phyloP scores from a whole-genome alignment of 1,140 invertebrate species.

The Drusus annulatus region DNA sequence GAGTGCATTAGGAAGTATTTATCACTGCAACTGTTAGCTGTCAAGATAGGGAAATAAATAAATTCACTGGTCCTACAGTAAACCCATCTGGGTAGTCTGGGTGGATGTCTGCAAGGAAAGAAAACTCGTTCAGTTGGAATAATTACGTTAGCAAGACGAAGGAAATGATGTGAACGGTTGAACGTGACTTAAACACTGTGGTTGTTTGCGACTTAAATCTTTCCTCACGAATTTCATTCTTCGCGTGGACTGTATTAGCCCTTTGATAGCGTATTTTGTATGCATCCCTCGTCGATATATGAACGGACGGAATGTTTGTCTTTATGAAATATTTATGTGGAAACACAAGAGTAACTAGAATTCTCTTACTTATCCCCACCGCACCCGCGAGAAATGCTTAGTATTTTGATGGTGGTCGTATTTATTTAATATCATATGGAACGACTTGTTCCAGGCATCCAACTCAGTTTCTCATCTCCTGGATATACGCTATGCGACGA shows the following conservation, averaged over 20 bases:
- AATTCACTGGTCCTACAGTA: too few species aligned
- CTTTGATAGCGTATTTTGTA: background rate
- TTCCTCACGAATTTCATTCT: constrained; percentile 26
- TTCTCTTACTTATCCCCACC: too few species aligned
- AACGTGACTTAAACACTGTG: constrained; percentile 46
- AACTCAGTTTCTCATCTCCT: too few species aligned
- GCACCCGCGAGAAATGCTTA: too few species aligned
- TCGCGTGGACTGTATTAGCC: constrained; percentile 3
- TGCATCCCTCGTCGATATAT: constrained; percentile 16
- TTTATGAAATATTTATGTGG: background rate
- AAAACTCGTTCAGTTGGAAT: constrained; percentile 56
- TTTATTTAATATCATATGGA: too few species aligned
- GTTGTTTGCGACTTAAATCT: constrained; percentile 24
- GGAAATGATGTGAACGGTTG: constrained; percentile 53
- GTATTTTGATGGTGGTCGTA: too few species aligned
- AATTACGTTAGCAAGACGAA: constrained; percentile 53
- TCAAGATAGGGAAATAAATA: too few species aligned
- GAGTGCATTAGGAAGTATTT: too few species aligned
- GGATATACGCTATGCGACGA: too few species aligned
- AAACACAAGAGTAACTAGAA: too few species aligned
- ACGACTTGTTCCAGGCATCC: too few species aligned
- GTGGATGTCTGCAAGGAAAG: constrained; percentile 19
- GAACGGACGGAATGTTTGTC: background rate
- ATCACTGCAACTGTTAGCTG: too few species aligned
- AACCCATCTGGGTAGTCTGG: background rate